phyloP scores from a whole-genome alignment of 2,797 vertebrate species.

The Orientallactaga sibirica region DNA sequence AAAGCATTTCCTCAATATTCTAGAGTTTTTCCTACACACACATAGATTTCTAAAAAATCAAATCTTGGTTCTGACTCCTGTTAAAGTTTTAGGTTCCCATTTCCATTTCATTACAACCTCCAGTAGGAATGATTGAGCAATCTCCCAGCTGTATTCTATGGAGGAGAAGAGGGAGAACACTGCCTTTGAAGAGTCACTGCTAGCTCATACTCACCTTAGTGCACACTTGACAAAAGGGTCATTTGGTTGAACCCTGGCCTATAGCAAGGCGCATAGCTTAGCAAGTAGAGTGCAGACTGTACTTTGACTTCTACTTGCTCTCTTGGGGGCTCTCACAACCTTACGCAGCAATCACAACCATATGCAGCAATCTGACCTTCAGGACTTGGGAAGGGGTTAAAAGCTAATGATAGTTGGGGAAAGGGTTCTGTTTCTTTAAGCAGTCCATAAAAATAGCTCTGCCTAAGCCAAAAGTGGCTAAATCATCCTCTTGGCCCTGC shows the following conservation, averaged over 20 bases:
- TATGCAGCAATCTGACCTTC: constrained; percentile 5
- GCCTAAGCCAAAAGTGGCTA: not conserved
- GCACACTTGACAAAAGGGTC: not conserved
- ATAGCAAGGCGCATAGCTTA: not conserved
- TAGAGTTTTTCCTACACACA: not conserved
- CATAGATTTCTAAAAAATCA: constrained; percentile 41
- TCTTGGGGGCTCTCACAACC: not conserved
- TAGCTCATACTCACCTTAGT: not conserved
- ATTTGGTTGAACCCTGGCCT: not conserved
- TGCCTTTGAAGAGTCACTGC: constrained; percentile 1
- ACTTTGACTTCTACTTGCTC: not conserved
- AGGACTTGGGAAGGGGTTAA: not conserved
- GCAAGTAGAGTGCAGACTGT: not conserved
- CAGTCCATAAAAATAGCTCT: not conserved
- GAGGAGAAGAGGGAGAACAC: not conserved
- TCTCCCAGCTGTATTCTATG: not conserved
- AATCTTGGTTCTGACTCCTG: constrained; percentile 26
- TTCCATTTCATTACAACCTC: not conserved
- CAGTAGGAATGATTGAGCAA: not conserved
- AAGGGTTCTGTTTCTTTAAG: not conserved
- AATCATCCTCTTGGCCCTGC: not conserved
- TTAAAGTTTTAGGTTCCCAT: constrained; percentile 5
- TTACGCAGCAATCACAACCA: not conserved
- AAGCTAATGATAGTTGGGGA: not conserved
- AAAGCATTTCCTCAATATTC: no score